phyloP scores from a whole-genome alignment of 2,113 vertebrate genomes.

The Chionodraco myersi region DNA sequence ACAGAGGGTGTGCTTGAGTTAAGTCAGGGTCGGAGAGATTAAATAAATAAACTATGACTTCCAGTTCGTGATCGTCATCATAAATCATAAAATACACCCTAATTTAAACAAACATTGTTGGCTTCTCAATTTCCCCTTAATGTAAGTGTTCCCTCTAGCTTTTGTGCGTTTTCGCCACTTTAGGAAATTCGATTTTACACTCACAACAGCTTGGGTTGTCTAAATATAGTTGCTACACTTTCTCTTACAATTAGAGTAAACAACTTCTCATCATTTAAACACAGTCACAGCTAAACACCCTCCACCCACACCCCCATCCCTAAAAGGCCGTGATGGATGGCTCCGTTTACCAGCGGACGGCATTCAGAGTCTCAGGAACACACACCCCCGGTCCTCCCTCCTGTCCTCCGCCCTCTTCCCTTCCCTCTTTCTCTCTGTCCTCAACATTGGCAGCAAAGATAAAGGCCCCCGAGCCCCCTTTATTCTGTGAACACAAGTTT shows the following conservation, averaged over 20 bases:
- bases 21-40: neutral
- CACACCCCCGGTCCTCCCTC: slow-evolving; percentile 50
- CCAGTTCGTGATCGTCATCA: neutral
- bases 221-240: slow-evolving; percentile 17
- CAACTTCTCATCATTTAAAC: neutral
- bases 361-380: slow-evolving; percentile 67
- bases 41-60: slow-evolving; percentile 5
- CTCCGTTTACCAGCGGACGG: slow-evolving; percentile 54
- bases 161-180: neutral
- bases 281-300: slow-evolving; percentile 49
- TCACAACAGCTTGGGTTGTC: neutral
- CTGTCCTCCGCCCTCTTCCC: slow-evolving; percentile 49
- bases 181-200: neutral
- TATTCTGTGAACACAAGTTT: slow-evolving; percentile 45
- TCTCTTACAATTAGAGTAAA: slow-evolving; percentile 35
- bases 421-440: slow-evolving; percentile 50
- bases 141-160: neutral
- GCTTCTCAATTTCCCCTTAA: neutral
- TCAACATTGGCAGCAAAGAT: slow-evolving; percentile 62
- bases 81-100: neutral
- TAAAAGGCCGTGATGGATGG: slow-evolving; percentile 67
- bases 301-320: slow-evolving; percentile 33
- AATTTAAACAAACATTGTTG: neutral
- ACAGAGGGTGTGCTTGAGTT: slow-evolving; percentile 13
- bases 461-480: slow-evolving; percentile 60